Base-by-base conservation (phyloP, 2,797 vertebrate genomes). In the Holocentrus rufus region DNA sequence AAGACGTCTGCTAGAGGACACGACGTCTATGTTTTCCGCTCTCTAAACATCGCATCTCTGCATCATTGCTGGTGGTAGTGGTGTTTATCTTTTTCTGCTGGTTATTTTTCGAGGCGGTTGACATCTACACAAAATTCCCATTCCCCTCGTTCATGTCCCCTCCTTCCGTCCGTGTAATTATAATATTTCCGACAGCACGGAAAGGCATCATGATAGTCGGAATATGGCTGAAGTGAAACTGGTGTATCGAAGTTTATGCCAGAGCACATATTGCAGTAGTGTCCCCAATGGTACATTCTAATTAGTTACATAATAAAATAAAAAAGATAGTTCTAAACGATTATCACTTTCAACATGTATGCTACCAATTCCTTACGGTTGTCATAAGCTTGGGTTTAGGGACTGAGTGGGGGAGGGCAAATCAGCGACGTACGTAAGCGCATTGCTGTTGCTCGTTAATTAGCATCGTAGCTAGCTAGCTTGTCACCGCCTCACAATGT, bases 201-300 rank as follows among this genome's bases (percentile, higher is more conserved):
- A 18, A 88, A 87, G 30, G 60, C 42, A 71, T 0, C 87, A 55
- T 0, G 36, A n/a, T 13, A 46, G 13, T 78, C 55, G 18, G 63
- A 76, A 80, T 69, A 71, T 65, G 67, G 72, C 66, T 52, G 47
- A 23, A 42, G 0, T 6, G 6, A 2, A 4, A 30, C 80, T 87
- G 78, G 89, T 39, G 89, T 82, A 78, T 77, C 36, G 44, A 72
- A 23, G 2, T 10, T 50, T 27, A 58, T 52, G 79, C 69, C 77
- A 81, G 55, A 52, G 80, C 55, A 49, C 36, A 44, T 62, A 13
- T 46, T 47, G 71, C 76, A 65, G 50, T 14, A 36, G 1, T 22
- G 46, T 42, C 30, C 53, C 6, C 13, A n/a, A 15, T n/a, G 22
- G 5, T 15, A 13, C 2, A 44, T 11, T 44, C 42, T 11, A 44